Evolutionary conservation across 2,888 invertebrate species (phyloP).

Genomic region (Drosophila quinaria): DNA sequence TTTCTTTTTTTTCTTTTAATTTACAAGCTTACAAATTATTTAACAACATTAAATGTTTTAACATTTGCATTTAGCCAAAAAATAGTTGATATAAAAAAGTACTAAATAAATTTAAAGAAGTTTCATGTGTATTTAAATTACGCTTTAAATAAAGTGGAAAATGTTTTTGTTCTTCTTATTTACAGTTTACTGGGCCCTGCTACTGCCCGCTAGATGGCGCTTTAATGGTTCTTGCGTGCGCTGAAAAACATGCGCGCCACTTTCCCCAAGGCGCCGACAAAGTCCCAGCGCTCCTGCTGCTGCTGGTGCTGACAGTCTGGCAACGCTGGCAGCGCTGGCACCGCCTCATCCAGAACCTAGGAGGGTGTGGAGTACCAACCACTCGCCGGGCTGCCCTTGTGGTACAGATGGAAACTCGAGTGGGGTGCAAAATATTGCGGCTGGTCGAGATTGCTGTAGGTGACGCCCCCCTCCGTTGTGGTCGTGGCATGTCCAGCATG

Average conservation of each 20-base stretch:
- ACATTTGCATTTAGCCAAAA: slow-evolving; percentile 64
- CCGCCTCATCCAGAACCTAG: slow-evolving; percentile 86
- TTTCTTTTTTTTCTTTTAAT: slow-evolving; percentile 62
- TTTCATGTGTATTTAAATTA: slow-evolving; percentile 9
- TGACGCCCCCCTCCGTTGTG: slow-evolving; percentile 89
- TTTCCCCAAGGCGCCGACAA: slow-evolving; percentile 82
- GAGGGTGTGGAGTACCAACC: slow-evolving; percentile 93
- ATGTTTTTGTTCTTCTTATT: slow-evolving; percentile 4
- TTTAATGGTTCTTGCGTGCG: slow-evolving; percentile 64
- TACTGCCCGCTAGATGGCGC: background rate
- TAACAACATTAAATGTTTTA: slow-evolving; percentile 85
- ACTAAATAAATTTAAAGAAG: slow-evolving; percentile 22
- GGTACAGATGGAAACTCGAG: slow-evolving; percentile 95
- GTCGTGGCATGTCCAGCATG: slow-evolving; percentile 83
- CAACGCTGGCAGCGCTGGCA: slow-evolving; percentile 27
- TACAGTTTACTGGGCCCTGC: slow-evolving; percentile 2
- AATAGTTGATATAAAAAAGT: slow-evolving; percentile 25
- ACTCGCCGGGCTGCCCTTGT: slow-evolving; percentile 89
- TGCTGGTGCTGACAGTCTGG: slow-evolving; percentile 55
- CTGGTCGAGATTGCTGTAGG: slow-evolving; percentile 89
- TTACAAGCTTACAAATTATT: slow-evolving; percentile 85
- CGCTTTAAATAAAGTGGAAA: slow-evolving; percentile 1
- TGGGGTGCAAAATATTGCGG: slow-evolving; percentile 93
- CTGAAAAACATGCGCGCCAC: slow-evolving; percentile 83
- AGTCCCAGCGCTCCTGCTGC: slow-evolving; percentile 76